These are phyloP conservation scores for Parazoanthus atlanticus DNA, from an alignment of 92 coral and sea anemone genomes.

Conservation along the genomic window DNA sequence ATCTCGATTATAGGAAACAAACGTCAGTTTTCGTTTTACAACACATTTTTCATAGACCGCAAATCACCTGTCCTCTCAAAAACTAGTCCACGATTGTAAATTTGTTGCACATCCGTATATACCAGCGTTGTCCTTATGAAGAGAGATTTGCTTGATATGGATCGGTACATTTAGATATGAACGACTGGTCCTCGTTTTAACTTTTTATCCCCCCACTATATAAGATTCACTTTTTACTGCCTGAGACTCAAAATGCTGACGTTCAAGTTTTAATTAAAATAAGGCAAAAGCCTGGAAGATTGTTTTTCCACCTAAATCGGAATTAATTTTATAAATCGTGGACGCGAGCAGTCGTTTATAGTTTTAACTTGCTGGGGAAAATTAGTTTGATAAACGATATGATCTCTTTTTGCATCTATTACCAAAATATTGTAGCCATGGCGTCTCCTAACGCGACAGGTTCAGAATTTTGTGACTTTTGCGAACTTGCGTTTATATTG, in stretches of 20 bases:
- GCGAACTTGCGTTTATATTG: neutral
- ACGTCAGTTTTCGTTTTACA: neutral
- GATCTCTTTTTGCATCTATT: neutral
- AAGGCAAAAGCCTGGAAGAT: neutral
- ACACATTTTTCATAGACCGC: neutral
- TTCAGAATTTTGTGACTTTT: neutral
- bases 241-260: neutral
- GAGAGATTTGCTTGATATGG: neutral
- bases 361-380: neutral
- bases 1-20: neutral
- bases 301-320: neutral
- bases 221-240: too few species aligned
- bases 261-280: too few species aligned
- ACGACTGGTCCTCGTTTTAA: neutral
- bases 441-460: neutral
- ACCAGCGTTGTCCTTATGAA: neutral
- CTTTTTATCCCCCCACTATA: neutral
- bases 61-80: neutral
- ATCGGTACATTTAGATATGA: neutral
- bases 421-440: neutral
- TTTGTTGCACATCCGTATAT: neutral
- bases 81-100: neutral
- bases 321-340: neutral
- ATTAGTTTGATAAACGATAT: neutral
- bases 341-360: neutral